Evolutionary conservation across 64 coral and sea anemone genomes (phyloP).

Genomic region (Montipora capricornis): DNA sequence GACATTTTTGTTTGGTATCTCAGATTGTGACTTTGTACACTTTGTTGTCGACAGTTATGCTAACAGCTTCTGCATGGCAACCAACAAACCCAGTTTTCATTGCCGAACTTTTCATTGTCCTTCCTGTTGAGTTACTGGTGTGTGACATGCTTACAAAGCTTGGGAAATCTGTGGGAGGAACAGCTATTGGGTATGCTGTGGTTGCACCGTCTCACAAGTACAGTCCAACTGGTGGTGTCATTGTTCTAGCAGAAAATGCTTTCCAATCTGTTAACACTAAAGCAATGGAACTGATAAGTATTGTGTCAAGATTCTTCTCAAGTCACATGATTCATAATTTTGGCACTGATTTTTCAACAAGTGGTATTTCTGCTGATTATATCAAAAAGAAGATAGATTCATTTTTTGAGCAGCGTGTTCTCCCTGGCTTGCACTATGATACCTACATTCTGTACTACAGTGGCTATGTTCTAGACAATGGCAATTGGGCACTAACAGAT

Average conservation of each 20-base stretch:
- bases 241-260: conserved; percentile 76
- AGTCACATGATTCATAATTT: conserved; percentile 97
- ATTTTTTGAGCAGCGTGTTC: conserved; percentile 90
- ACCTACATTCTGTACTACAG: conserved; percentile 97
- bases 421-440: conserved; percentile 91
- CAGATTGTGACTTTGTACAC: conserved; percentile 89
- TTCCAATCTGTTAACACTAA: conserved; percentile 82
- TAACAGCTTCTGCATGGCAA: conserved; percentile 82
- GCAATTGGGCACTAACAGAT: conserved; percentile 90
- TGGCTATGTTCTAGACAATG: conserved; percentile 90
- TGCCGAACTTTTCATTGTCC: conserved; percentile 74
- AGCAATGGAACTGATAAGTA: conserved; percentile 83
- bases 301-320: conserved; percentile 92
- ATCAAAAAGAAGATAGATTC: conserved; percentile 80
- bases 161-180: conserved; percentile 94
- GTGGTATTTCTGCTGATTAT: conserved; percentile 89
- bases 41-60: conserved; percentile 68
- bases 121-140: conserved; percentile 87
- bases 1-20: conserved; percentile 95
- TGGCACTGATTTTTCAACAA: conserved; percentile 97
- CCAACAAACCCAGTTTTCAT: conserved; percentile 78
- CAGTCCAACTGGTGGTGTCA: conserved; percentile 69
- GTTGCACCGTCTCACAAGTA: conserved; percentile 91
- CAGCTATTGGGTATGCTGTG: conserved; percentile 98
- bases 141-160: conserved; percentile 92